These are phyloP conservation scores for Cryptus viduatorius DNA, from an alignment of 2,888 invertebrate species.

Conservation along the genomic window DNA sequence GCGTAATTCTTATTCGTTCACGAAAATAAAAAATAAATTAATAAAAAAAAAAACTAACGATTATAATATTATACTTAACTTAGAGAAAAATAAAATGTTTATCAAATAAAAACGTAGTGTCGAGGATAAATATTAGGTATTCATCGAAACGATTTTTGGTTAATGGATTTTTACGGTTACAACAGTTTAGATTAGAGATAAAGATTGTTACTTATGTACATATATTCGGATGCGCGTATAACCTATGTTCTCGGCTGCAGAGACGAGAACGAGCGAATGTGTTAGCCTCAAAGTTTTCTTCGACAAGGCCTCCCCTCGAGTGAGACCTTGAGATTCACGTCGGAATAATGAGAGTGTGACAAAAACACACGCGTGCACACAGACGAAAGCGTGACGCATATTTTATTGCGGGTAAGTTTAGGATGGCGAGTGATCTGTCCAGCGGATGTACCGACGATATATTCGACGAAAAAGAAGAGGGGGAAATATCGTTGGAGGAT, in stretches of 20 bases:
- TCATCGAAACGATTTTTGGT: background rate
- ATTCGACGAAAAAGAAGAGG: conserved; percentile 82
- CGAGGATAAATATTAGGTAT: background rate
- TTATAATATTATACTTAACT: background rate
- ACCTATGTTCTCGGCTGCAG: conserved; percentile 30
- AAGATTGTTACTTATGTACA: background rate
- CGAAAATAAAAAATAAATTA: conserved; percentile 16
- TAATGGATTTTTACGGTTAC: conserved; percentile 14
- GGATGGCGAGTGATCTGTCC: conserved; percentile 83
- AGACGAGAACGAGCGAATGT: conserved; percentile 15
- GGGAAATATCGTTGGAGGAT: conserved; percentile 83
- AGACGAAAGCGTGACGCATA: conserved; percentile 12
- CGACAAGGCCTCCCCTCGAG: background rate
- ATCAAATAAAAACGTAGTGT: background rate
- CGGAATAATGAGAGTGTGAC: conserved; percentile 23
- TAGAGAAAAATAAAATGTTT: background rate
- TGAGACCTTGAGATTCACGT: conserved; percentile 2
- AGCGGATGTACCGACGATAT: conserved; percentile 80
- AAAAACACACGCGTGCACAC: conserved; percentile 3
- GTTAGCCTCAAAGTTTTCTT: background rate
- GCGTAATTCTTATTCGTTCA: conserved; percentile 37
- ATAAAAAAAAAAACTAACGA: background rate
- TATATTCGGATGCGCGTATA: conserved; percentile 18
- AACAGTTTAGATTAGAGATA: conserved; percentile 6
- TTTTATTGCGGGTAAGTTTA: conserved; percentile 70